A percentile compares a stretch with the other conserved stretches of the same genome.
These are phyloP conservation scores for Betta splendens DNA, from an alignment of 2,797 vertebrate genomes.

Conservation along the genomic window DNA sequence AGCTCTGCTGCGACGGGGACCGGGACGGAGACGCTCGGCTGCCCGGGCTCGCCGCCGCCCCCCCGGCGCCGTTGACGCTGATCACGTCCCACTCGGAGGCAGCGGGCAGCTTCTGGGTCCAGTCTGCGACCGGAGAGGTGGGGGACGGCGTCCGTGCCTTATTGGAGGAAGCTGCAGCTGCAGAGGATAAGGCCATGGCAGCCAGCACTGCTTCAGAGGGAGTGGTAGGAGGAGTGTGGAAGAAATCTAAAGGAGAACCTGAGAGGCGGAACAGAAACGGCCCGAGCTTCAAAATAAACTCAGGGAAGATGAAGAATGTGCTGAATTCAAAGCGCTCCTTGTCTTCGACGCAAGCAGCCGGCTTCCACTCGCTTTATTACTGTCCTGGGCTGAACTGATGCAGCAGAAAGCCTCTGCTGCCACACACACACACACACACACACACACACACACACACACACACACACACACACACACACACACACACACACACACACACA, in stretches of 20 bases:
- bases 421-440: conserved; percentile 21
- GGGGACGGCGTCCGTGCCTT: conserved; percentile 51
- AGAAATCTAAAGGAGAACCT: conserved; percentile 81
- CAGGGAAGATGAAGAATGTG: conserved; percentile 14
- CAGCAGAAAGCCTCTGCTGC: conserved; percentile 67
- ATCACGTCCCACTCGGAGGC: conserved; percentile 73
- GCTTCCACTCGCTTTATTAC: conserved; percentile 51
- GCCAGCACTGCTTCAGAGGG: conserved; percentile 70
- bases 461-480: conserved; percentile 29
- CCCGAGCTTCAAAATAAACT: conserved; percentile 21
- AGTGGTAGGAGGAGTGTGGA: conserved; percentile 78
- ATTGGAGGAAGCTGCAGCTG: conserved; percentile 45
- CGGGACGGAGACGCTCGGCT: conserved; percentile 27
- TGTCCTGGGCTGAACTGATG: conserved; percentile 54
- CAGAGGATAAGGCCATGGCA: conserved; percentile 65
- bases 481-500: conserved; percentile 28
- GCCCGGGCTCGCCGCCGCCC: conserved; percentile 15
- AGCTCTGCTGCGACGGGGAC: conserved; percentile 59
- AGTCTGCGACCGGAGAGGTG: conserved; percentile 36
- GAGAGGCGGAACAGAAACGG: conserved; percentile 5
- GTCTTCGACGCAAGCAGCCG: conserved; percentile 40
- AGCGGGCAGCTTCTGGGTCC: conserved; percentile 51
- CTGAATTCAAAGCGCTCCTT: conserved; percentile 19
- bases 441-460: conserved; percentile 25
- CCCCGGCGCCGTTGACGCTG: conserved; percentile 40